Conservation (phyloP, 2,888 invertebrate genomes). For the Stenodera caucasica region DNA sequence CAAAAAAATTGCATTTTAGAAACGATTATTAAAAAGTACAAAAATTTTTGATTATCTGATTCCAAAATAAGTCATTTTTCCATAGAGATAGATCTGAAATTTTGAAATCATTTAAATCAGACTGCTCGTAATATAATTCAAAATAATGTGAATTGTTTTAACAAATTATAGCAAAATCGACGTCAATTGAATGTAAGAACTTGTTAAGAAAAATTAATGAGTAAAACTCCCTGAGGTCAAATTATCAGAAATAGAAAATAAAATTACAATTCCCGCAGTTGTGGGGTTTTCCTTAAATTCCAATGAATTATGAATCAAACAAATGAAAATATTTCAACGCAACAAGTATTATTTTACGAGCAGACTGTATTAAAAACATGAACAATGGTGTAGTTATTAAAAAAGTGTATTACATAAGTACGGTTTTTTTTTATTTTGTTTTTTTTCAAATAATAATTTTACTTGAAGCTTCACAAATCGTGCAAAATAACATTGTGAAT, state of each 20-base stretch:
- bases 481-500: slow-evolving; percentile 25
- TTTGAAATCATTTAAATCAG: neutral
- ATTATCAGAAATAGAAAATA: too few species aligned
- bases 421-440: neutral
- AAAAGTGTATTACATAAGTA: neutral
- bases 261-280: too few species aligned
- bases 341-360: neutral
- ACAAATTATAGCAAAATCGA: too few species aligned
- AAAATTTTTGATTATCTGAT: slow-evolving; percentile 1
- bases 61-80: neutral
- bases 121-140: neutral
- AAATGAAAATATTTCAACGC: too few species aligned
- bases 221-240: too few species aligned
- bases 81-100: too few species aligned
- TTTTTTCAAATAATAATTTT: neutral
- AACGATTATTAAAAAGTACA: neutral
- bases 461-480: slow-evolving; percentile 21
- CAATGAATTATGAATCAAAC: neutral
- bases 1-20: neutral
- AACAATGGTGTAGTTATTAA: neutral
- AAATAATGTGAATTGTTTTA: too few species aligned
- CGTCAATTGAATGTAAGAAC: too few species aligned
- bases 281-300: too few species aligned
- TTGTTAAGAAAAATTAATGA: too few species aligned
- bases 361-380: neutral